phyloP scores from a whole-genome alignment of 2,113 vertebrate genomes.

The Thryonomys swinderianus region DNA sequence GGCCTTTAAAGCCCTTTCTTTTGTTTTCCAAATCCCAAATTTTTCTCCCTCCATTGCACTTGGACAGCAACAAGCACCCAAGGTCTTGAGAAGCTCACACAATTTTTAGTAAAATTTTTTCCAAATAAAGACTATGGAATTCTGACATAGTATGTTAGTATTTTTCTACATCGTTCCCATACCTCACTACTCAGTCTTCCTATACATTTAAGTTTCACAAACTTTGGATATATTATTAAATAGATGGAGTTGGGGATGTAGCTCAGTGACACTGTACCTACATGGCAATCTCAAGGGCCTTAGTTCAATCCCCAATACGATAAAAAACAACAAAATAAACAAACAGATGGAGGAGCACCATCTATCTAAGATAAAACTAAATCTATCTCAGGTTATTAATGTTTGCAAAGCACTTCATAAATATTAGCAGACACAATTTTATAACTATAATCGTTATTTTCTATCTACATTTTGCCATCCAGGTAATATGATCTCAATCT shows the following conservation, averaged over 20 bases:
- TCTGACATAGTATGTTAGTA: neutral
- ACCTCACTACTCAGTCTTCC: neutral
- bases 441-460: neutral
- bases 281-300: too few relatives aligned
- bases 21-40: neutral
- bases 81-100: neutral
- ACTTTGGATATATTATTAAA: neutral
- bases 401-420: neutral
- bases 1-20: neutral
- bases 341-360: neutral
- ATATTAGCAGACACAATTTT: neutral
- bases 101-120: neutral
- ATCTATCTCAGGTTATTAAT: neutral
- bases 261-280: too few relatives aligned
- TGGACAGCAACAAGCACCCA: slow-evolving; percentile 1
- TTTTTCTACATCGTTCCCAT: neutral
- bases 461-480: neutral
- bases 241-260: too few relatives aligned
- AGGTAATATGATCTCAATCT: neutral
- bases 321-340: too few relatives aligned
- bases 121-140: slow-evolving; percentile 14
- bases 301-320: too few relatives aligned
- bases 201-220: neutral
- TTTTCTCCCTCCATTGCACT: neutral
- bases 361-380: neutral